These are phyloP conservation scores for Ophonus ardosiacus DNA, from an alignment of 2,888 invertebrate genomes.

Conservation along the genomic window DNA sequence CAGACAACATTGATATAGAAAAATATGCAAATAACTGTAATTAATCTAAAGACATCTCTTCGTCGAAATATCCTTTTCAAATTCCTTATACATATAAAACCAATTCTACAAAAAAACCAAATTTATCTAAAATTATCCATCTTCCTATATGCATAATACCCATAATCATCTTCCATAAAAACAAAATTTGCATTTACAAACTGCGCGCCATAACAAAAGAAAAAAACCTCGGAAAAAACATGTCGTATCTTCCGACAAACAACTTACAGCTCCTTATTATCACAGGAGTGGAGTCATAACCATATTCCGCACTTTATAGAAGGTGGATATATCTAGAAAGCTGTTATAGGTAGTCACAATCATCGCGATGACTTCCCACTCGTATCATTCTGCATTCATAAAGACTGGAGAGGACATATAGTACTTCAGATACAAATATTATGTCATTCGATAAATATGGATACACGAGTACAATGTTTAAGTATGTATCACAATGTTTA, in stretches of 20 bases:
- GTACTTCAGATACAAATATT: background rate
- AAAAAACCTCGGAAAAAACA: constrained; percentile 38
- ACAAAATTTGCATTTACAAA: constrained; percentile 49
- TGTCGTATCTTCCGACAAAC: constrained; percentile 39
- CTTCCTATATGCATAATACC: constrained; percentile 24
- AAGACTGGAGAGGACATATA: no score
- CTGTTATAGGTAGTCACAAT: background rate
- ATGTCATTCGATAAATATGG: background rate
- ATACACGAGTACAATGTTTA: background rate
- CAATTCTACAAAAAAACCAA: background rate
- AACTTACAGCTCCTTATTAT: constrained; percentile 24
- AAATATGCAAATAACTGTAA: background rate
- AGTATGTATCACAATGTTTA: background rate
- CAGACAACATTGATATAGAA: background rate
- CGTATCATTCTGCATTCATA: background rate
- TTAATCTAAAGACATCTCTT: background rate
- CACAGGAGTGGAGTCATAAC: background rate
- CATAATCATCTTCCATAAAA: constrained; percentile 28
- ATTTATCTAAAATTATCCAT: background rate
- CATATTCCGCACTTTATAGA: background rate
- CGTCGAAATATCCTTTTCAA: background rate
- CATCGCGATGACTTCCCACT: background rate
- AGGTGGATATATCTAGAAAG: background rate
- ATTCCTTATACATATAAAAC: background rate
- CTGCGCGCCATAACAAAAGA: background rate